These are phyloP conservation scores for Kradibia gibbosae DNA, from an alignment of 1,140 invertebrate species.

Conservation along the genomic window DNA sequence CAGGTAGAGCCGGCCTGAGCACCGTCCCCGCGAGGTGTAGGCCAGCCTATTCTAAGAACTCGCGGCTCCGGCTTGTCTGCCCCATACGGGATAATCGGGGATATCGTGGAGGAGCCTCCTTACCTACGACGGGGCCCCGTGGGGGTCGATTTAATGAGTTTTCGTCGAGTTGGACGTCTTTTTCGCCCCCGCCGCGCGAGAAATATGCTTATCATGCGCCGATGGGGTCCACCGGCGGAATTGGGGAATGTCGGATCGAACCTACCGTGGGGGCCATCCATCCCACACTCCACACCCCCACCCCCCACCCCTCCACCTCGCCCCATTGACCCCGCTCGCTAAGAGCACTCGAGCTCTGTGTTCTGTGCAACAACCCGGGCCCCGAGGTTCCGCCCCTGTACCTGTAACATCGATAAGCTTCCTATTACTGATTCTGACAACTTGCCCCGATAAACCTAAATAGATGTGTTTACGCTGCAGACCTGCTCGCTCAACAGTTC, in stretches of 20 bases:
- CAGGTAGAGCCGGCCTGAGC: conserved; percentile 58
- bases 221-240: neutral
- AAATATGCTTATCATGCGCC: neutral
- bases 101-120: conserved; percentile 59
- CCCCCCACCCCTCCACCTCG: neutral
- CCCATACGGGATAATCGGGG: conserved; percentile 67
- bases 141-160: conserved; percentile 65
- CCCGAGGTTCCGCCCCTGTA: neutral
- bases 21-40: conserved; percentile 50
- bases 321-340: neutral
- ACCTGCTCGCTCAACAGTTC: too few species aligned
- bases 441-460: neutral
- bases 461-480: too few species aligned
- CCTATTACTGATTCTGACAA: too few species aligned
- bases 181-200: neutral
- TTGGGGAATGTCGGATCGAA: conserved; percentile 1
- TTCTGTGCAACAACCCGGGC: neutral
- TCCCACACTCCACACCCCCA: neutral
- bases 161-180: conserved; percentile 48
- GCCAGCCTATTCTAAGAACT: conserved; percentile 65
- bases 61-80: conserved; percentile 69
- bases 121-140: conserved; percentile 58
- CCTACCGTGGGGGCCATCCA: neutral
- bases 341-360: neutral
- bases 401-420: neutral